Conservation (phyloP, 2,113 vertebrate genomes). For the Chunga burmeisteri region DNA sequence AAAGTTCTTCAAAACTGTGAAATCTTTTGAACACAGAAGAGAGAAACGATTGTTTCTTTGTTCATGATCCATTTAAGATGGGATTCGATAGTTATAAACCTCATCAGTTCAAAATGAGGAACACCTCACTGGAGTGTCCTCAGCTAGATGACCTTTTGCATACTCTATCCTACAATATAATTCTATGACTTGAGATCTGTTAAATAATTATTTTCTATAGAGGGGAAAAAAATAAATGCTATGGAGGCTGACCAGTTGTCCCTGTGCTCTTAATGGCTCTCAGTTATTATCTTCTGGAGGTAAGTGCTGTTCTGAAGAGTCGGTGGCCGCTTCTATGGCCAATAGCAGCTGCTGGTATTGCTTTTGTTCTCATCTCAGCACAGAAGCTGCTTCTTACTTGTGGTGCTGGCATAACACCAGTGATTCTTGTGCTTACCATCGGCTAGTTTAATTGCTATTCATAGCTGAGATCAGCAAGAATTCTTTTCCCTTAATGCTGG, state of each 20-base stretch:
- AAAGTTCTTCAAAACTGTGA: neutral
- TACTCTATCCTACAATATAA: neutral
- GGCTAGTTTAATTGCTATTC: neutral
- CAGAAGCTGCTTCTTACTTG: neutral
- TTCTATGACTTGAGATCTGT: neutral
- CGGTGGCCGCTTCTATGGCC: neutral
- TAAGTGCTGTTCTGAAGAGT: neutral
- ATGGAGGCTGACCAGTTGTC: neutral
- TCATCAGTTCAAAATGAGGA: neutral
- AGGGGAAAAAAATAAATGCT: neutral
- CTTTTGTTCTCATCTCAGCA: neutral
- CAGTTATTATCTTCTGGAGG: neutral
- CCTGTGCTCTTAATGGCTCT: neutral
- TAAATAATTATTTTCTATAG: neutral
- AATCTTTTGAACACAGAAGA: neutral
- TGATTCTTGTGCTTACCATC: neutral
- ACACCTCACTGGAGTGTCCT: neutral
- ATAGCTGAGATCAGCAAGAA: neutral
- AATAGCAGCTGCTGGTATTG: neutral
- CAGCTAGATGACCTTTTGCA: neutral
- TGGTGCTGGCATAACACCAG: neutral
- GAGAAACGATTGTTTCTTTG: neutral
- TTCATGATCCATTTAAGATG: neutral
- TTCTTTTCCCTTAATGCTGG: neutral
- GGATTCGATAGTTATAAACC: neutral